A percentile compares a stretch with the other conserved stretches of the same genome.
Evolutionary conservation across 2,888 invertebrate genomes (phyloP).

Genomic region (Dascillus cervinus): DNA sequence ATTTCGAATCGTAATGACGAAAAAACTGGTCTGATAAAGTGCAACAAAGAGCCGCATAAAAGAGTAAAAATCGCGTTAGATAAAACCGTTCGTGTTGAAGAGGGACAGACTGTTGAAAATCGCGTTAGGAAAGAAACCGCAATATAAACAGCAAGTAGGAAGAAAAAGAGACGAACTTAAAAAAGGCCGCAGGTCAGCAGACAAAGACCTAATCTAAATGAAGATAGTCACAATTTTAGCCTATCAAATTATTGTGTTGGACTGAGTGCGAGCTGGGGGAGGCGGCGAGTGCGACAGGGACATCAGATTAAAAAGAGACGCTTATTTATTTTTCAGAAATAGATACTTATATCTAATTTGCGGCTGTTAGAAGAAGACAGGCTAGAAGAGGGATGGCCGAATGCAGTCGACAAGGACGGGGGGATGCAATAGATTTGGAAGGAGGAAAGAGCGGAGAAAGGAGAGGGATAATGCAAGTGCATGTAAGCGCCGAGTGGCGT

Average conservation of each 20-base stretch:
- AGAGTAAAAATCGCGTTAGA: slow-evolving; percentile 17
- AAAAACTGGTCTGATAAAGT: slow-evolving; percentile 19
- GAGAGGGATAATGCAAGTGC: slow-evolving; percentile 43
- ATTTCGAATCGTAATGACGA: slow-evolving; percentile 16
- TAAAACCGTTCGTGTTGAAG: slow-evolving; percentile 18
- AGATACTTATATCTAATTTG: slow-evolving; percentile 13
- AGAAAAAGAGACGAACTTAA: slow-evolving; percentile 24
- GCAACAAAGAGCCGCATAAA: slow-evolving; percentile 16
- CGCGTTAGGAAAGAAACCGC: slow-evolving; percentile 18
- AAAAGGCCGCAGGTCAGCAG: slow-evolving; percentile 34
- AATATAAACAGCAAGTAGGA: slow-evolving; percentile 21
- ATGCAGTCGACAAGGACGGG: slow-evolving; percentile 25
- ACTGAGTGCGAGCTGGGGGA: slow-evolving; percentile 23
- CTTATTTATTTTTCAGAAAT: slow-evolving; percentile 10
- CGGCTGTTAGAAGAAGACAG: slow-evolving; percentile 19
- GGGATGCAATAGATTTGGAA: slow-evolving; percentile 25
- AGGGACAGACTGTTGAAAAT: slow-evolving; percentile 18
- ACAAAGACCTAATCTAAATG: slow-evolving; percentile 31
- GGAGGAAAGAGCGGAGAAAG: slow-evolving; percentile 28
- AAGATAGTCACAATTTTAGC: slow-evolving; percentile 35
- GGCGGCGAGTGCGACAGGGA: slow-evolving; percentile 12
- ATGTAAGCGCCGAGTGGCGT: slow-evolving; percentile 44
- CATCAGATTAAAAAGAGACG: slow-evolving; percentile 12
- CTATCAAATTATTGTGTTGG: slow-evolving; percentile 40
- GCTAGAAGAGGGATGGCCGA: slow-evolving; percentile 26